These are phyloP conservation scores for Dicycla oo DNA, from an alignment of 2,888 invertebrate genomes.

Conservation along the genomic window DNA sequence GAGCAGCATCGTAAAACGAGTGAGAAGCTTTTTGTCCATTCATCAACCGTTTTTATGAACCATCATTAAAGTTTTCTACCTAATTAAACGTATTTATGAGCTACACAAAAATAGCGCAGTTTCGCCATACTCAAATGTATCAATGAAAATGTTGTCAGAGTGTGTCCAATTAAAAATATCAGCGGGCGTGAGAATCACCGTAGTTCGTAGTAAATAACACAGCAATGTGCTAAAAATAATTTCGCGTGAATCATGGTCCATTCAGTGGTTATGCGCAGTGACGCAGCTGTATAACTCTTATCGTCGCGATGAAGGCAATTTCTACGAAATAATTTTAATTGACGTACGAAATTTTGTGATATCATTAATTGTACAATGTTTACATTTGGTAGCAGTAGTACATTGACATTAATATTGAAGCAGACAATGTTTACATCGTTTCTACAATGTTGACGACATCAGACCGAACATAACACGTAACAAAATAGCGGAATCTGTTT, in stretches of 20 bases:
- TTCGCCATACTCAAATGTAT: conserved; percentile 35
- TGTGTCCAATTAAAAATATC: conserved; percentile 70
- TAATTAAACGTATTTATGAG: conserved; percentile 14
- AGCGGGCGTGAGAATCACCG: conserved; percentile 77
- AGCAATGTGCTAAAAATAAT: conserved; percentile 82
- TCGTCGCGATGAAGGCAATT: conserved; percentile 72
- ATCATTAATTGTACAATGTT: conserved; percentile 30
- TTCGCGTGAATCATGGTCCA: conserved; percentile 82
- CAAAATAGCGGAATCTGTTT: conserved; percentile 19
- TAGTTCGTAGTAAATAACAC: conserved; percentile 84
- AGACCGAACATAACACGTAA: conserved; percentile 8
- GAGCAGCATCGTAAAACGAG: conserved; percentile 36
- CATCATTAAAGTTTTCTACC: conserved; percentile 12
- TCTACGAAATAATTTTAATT: conserved; percentile 71
- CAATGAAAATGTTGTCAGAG: conserved; percentile 59
- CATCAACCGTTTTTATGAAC: conserved; percentile 28
- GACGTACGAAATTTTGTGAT: conserved; percentile 39
- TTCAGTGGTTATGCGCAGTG: conserved; percentile 78
- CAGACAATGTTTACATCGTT: conserved; percentile 14
- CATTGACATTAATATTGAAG: conserved; percentile 19
- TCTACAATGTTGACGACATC: conserved; percentile 8
- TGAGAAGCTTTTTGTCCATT: conserved; percentile 20
- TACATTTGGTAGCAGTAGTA: conserved; percentile 25
- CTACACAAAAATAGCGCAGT: conserved; percentile 11
- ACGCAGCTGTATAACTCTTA: conserved; percentile 78